Evolutionary conservation across 2,113 vertebrate species (phyloP).

Genomic region (Ceuthmochares aereus): DNA sequence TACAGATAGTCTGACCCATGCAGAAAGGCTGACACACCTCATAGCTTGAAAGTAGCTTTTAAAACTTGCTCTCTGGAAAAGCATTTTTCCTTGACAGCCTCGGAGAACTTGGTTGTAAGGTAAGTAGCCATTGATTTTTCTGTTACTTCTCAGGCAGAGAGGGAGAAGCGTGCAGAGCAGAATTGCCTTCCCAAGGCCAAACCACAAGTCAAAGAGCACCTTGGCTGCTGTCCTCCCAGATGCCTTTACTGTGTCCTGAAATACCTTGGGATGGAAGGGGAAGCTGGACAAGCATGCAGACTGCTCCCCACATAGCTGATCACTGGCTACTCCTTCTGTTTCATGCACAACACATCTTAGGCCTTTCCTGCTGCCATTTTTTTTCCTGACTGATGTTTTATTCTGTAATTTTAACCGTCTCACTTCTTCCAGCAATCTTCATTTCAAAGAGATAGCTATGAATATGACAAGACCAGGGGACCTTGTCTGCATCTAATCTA

Average conservation of each 20-base stretch:
- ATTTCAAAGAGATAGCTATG: not conserved
- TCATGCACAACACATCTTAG: not conserved
- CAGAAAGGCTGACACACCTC: not conserved
- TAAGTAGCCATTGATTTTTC: not conserved
- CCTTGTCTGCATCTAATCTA: not conserved
- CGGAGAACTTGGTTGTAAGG: not conserved
- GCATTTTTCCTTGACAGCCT: not conserved
- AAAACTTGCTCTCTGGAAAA: not conserved
- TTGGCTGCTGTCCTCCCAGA: not conserved
- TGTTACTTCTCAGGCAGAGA: not conserved
- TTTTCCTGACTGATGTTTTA: not conserved
- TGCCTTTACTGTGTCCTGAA: not conserved
- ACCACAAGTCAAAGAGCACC: not conserved
- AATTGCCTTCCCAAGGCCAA: not conserved
- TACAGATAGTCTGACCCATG: rapidly evolving
- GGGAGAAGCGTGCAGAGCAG: not conserved
- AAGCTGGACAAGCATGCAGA: not conserved
- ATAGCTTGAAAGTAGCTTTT: not conserved
- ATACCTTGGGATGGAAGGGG: not conserved
- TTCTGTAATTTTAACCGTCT: not conserved
- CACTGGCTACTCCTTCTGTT: not conserved
- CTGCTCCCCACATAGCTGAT: rapidly evolving
- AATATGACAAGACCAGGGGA: not conserved
- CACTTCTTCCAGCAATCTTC: not conserved
- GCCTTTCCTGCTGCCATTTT: not conserved